phyloP scores from a whole-genome alignment of 2,888 invertebrate species.

The Unio delphinus region DNA sequence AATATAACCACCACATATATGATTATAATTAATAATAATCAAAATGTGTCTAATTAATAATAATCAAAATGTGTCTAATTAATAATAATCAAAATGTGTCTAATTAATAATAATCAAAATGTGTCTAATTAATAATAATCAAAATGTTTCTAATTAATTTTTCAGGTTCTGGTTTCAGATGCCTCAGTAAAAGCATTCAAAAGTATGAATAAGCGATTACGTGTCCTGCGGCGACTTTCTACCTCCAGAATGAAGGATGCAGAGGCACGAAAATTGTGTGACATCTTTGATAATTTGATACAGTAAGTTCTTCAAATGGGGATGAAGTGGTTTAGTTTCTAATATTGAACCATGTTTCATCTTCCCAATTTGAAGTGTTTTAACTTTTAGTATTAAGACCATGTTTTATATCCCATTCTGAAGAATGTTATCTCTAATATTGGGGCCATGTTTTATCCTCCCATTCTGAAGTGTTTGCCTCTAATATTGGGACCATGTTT shows the following conservation, averaged over 20 bases:
- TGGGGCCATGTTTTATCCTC: too few species aligned
- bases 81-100: not conserved
- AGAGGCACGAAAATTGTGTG: conserved; percentile 46
- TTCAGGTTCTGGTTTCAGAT: conserved; percentile 62
- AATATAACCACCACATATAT: too few species aligned
- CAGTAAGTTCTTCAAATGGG: conserved; percentile 19
- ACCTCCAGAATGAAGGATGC: conserved; percentile 53
- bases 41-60: not conserved
- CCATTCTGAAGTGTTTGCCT: too few species aligned
- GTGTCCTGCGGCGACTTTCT: conserved; percentile 48
- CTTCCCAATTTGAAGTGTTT: too few species aligned
- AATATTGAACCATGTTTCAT: too few species aligned
- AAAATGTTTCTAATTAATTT: not conserved
- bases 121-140: not conserved
- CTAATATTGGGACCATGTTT: too few species aligned
- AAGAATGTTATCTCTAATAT: too few species aligned
- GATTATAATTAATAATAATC: too few species aligned
- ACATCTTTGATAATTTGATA: conserved; percentile 49
- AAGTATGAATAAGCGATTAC: conserved; percentile 47
- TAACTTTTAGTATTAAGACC: too few species aligned
- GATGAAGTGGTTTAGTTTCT: too few species aligned
- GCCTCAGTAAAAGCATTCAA: conserved; percentile 47
- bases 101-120: not conserved
- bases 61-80: not conserved
- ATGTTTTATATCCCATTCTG: too few species aligned